Conservation (phyloP, 2,113 vertebrate genomes). For the Eulacestoma nigropectus region DNA sequence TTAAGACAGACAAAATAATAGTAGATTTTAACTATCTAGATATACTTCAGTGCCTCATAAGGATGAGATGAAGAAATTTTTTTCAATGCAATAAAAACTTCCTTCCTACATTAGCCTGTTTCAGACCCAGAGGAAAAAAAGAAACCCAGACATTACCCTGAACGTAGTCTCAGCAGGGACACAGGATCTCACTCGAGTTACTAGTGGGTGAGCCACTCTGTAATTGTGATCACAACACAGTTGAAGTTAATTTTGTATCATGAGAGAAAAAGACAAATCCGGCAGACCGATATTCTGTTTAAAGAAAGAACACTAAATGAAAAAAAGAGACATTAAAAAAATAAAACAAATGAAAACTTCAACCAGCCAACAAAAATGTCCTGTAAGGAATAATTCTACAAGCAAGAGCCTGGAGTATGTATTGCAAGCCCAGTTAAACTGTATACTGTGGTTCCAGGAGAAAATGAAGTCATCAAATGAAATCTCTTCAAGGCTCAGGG, state of each 20-base stretch:
- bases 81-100: background rate
- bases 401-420: background rate
- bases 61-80: background rate
- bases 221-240: background rate
- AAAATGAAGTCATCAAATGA: slow-evolving; percentile 31
- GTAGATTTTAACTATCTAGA: background rate
- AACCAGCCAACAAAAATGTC: background rate
- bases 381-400: background rate
- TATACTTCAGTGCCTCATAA: background rate
- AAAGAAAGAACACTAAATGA: background rate
- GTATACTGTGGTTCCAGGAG: background rate
- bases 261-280: background rate
- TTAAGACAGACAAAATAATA: background rate
- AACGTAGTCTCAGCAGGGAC: background rate
- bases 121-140: background rate
- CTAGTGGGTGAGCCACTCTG: background rate
- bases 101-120: background rate
- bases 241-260: background rate
- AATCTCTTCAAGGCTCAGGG: background rate
- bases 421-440: background rate
- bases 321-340: background rate
- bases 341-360: background rate
- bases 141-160: background rate
- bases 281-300: background rate
- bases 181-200: background rate